Conservation (phyloP, 2,113 vertebrate species). For the Pseudorectes ferrugineus region DNA sequence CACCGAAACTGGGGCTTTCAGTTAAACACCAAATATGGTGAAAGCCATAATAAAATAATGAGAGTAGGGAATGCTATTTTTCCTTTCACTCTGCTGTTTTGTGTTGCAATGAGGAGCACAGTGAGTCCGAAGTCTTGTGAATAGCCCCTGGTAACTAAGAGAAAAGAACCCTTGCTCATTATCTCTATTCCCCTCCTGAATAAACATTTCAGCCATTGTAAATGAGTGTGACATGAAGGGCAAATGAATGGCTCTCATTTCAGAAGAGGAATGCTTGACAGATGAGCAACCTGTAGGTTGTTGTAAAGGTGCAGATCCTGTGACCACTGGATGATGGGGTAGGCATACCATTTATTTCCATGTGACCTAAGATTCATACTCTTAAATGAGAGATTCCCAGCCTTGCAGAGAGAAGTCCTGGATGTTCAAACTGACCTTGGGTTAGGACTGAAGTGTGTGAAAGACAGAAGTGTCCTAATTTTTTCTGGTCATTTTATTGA, state of each 20-base stretch:
- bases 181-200: background rate
- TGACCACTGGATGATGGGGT: background rate
- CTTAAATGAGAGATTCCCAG: background rate
- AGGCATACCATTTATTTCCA: background rate
- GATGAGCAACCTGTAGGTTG: background rate
- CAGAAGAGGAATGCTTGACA: background rate
- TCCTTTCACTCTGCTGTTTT: background rate
- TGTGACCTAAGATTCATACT: background rate
- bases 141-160: slow-evolving; percentile 11
- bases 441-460: background rate
- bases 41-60: background rate
- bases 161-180: slow-evolving; percentile 17
- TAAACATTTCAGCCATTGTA: slow-evolving; percentile 17
- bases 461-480: background rate
- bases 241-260: background rate
- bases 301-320: background rate
- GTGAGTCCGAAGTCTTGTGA: background rate
- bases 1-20: background rate
- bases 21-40: background rate
- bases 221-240: background rate
- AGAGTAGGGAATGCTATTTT: background rate
- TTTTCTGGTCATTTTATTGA: slow-evolving; percentile 20
- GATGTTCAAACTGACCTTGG: background rate
- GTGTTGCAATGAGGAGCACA: background rate
- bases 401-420: background rate